These are phyloP conservation scores for Phasianus colchicus DNA, from an alignment of 2,113 vertebrate species.

Conservation along the genomic window DNA sequence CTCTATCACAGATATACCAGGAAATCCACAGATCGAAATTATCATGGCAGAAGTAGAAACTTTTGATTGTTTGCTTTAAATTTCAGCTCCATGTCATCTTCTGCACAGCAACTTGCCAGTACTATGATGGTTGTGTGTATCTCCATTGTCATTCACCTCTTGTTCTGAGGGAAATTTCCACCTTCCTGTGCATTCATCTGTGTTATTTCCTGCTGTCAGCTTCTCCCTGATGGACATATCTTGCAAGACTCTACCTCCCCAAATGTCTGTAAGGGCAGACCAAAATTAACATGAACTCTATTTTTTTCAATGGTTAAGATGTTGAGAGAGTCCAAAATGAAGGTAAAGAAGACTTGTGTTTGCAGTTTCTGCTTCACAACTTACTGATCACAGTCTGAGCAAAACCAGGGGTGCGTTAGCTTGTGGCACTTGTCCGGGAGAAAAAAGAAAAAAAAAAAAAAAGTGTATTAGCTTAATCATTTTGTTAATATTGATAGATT, in stretches of 20 bases:
- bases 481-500: background rate
- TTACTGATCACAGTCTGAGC: background rate
- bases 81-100: background rate
- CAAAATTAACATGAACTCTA: background rate
- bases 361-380: background rate
- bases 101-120: background rate
- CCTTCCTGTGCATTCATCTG: background rate
- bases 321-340: background rate
- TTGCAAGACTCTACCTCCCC: background rate
- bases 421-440: background rate
- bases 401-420: background rate
- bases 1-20: background rate
- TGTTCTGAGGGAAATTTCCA: conserved; percentile 6
- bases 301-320: background rate
- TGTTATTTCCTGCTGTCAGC: background rate
- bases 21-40: background rate
- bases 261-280: background rate
- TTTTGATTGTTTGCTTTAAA: background rate
- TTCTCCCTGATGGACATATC: background rate
- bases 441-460: background rate
- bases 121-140: background rate
- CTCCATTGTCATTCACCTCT: background rate
- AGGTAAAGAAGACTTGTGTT: background rate
- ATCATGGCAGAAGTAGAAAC: background rate
- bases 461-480: background rate